Evolutionary conservation across 2,797 vertebrate species (phyloP).

Genomic region (Phataginus tricuspis): DNA sequence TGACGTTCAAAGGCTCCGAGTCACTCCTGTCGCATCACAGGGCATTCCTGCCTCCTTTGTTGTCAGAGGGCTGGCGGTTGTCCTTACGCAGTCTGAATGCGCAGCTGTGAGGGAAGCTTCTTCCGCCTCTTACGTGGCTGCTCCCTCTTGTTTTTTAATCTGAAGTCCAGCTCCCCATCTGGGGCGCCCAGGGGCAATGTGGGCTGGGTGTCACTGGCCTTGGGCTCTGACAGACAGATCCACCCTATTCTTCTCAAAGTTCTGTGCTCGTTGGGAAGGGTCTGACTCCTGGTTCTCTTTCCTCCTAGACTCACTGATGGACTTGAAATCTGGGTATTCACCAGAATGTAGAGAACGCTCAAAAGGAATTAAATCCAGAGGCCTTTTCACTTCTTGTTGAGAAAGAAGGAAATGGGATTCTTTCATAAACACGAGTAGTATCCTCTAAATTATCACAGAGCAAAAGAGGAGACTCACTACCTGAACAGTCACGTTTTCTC

Average conservation of each 20-base stretch:
- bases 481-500: neutral
- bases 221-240: neutral
- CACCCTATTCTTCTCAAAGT: neutral
- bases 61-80: accelerated
- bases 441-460: neutral
- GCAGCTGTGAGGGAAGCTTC: neutral
- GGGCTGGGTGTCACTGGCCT: accelerated
- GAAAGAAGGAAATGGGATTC: neutral
- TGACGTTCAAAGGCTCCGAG: neutral
- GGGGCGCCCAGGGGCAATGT: neutral
- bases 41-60: neutral
- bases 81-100: neutral
- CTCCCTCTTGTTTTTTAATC: neutral
- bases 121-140: neutral
- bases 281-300: neutral
- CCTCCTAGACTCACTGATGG: neutral
- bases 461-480: neutral
- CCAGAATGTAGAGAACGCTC: neutral
- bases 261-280: neutral
- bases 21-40: neutral
- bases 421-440: neutral
- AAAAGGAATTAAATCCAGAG: neutral
- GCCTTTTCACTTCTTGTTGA: neutral
- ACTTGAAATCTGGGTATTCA: neutral
- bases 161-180: neutral